Base-by-base conservation (phyloP, 2,797 vertebrate genomes). In the Furcifer pardalis region DNA sequence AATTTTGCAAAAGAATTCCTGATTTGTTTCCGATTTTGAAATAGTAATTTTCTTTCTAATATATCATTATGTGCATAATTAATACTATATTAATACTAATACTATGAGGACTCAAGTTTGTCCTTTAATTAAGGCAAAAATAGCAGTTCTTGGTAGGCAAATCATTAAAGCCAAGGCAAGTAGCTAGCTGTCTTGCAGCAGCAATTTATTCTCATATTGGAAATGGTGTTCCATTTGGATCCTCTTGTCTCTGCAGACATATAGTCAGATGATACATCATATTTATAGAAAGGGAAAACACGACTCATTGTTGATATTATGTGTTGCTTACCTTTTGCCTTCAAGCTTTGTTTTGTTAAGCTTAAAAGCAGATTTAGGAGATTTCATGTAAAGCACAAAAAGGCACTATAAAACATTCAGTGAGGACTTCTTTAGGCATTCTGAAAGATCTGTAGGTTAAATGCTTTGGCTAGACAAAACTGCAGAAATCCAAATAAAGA, bases 71-170 rank as follows among this genome's bases (percentile, higher is more conserved):
- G 97, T 97, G 97, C 96, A 97, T 95, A 95, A 96, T 97, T 95
- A 97, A 94, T 97, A 95, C n/a, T n/a, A n/a, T n/a, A n/a, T n/a
- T n/a, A n/a, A n/a, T n/a, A n/a, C n/a, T n/a, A n/a, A n/a, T n/a
- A n/a, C 96, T 96, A 96, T 94, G 93, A 96, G 97, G 97, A 97
- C 95, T 97, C 96, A 97, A 97, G 96, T 97, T 96, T 96, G 92
- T 96, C 88, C 93, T 96, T 98, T 98, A 98, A 98, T 98, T 98
- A 98, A 99, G 97, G 97, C 97, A 95, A 96, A 96, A 94, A 95
- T 93, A 95, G 92, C 91, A 96, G 96, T 95, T 97, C 97, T 95
- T 85, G 84, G 94, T 95, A 97, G 96, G 97, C 97, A 97, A 97
- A 95, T 97, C 95, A 96, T 95, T 94, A 95, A 93, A 93, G 91